These are phyloP conservation scores for Okapia johnstoni DNA, from an alignment of 2,113 vertebrate genomes.

Conservation along the genomic window DNA sequence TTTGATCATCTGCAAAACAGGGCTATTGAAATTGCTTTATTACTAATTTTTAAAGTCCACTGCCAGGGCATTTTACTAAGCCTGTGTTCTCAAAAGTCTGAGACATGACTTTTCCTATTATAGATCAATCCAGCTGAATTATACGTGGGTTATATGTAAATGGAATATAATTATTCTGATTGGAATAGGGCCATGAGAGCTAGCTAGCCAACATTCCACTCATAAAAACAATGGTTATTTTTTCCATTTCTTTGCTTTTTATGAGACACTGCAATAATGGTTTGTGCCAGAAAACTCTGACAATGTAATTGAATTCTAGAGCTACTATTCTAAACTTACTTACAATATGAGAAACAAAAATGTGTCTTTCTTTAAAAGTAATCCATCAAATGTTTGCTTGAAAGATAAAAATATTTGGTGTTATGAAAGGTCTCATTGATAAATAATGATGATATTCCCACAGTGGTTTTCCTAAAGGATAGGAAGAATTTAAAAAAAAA, in stretches of 20 bases:
- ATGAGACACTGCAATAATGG: background rate
- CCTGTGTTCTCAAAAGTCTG: background rate
- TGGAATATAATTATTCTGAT: slow-evolving; percentile 15
- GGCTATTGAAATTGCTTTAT: background rate
- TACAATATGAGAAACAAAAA: slow-evolving; percentile 4
- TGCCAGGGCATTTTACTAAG: background rate
- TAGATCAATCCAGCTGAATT: background rate
- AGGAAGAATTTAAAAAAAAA: background rate
- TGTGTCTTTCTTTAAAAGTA: slow-evolving; percentile 29
- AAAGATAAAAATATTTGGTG: slow-evolving; percentile 28
- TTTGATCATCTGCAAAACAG: background rate
- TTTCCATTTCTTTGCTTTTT: slow-evolving; percentile 25
- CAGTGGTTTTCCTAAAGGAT: background rate
- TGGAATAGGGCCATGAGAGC: background rate
- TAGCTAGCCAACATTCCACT: background rate
- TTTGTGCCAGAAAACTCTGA: background rate
- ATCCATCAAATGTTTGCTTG: background rate
- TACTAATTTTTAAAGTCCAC: background rate
- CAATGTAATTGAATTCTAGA: background rate
- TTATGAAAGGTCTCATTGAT: background rate
- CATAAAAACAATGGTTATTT: slow-evolving; percentile 25
- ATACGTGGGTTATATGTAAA: background rate
- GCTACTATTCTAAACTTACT: slow-evolving; percentile 14
- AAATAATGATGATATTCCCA: slow-evolving; percentile 5
- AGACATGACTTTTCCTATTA: background rate